phyloP scores from a whole-genome alignment of 2,888 invertebrate genomes.

The Synergus itoensis region DNA sequence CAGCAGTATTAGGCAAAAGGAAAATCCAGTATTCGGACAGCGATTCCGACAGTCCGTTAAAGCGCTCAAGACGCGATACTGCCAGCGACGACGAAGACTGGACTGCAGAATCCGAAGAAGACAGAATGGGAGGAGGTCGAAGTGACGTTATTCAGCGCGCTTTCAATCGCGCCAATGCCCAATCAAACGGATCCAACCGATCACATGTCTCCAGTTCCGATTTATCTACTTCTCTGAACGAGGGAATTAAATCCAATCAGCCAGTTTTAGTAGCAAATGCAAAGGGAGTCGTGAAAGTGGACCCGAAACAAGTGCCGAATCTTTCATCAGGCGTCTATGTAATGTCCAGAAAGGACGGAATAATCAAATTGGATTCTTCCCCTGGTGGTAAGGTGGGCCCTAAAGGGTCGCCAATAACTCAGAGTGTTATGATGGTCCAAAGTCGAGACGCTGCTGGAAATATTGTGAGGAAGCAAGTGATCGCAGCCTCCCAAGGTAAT shows the following conservation, averaged over 20 bases:
- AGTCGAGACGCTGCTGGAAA: slow-evolving; percentile 69
- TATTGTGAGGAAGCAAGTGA: slow-evolving; percentile 73
- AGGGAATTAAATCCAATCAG: slow-evolving; percentile 64
- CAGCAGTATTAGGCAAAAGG: slow-evolving; percentile 75
- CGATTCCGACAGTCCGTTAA: slow-evolving; percentile 79
- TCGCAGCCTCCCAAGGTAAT: slow-evolving; percentile 66
- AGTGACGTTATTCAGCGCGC: slow-evolving; percentile 76
- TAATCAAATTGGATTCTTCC: slow-evolving; percentile 85
- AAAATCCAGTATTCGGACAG: slow-evolving; percentile 78
- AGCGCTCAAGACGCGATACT: slow-evolving; percentile 80
- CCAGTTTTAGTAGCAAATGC: slow-evolving; percentile 79
- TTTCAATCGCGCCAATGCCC: slow-evolving; percentile 73
- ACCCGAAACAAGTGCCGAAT: slow-evolving; percentile 85
- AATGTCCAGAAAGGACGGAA: slow-evolving; percentile 88
- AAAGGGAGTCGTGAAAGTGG: slow-evolving; percentile 87
- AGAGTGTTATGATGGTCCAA: slow-evolving; percentile 74
- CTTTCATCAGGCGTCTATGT: slow-evolving; percentile 85
- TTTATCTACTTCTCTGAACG: slow-evolving; percentile 73
- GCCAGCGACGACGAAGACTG: slow-evolving; percentile 79
- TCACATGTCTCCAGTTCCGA: slow-evolving; percentile 78
- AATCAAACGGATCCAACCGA: slow-evolving; percentile 75
- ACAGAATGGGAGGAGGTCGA: slow-evolving; percentile 71
- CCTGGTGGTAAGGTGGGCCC: slow-evolving; percentile 78
- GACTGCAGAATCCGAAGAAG: slow-evolving; percentile 78
- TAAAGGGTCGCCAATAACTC: slow-evolving; percentile 79